phyloP scores from a whole-genome alignment of 2,113 vertebrate genomes.

The Microcebus murinus region DNA sequence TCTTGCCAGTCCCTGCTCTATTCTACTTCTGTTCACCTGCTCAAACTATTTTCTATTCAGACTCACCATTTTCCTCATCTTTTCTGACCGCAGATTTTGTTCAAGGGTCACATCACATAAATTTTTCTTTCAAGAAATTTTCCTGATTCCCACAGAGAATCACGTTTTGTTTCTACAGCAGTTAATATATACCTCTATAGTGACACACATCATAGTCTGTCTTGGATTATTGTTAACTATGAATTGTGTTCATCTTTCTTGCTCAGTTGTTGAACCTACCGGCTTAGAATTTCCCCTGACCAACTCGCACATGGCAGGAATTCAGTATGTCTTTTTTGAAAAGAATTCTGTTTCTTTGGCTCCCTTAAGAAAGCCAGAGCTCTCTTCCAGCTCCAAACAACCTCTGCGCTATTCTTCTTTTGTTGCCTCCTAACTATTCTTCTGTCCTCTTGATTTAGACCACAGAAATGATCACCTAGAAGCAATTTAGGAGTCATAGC shows the following conservation, averaged over 20 bases:
- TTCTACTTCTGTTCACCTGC: neutral
- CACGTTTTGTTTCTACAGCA: neutral
- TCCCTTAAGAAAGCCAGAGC: neutral
- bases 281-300: neutral
- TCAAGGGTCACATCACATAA: neutral
- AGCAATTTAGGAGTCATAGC: neutral
- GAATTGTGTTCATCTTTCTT: constrained; percentile 6
- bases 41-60: neutral
- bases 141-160: neutral
- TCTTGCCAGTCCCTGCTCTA: neutral
- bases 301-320: neutral
- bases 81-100: neutral
- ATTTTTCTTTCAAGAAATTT: neutral
- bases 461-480: neutral
- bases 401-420: neutral
- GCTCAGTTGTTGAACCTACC: neutral
- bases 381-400: neutral
- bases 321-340: constrained; percentile 16
- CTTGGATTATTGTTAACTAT: neutral
- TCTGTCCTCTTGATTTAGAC: constrained; percentile 9
- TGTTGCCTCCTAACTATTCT: neutral
- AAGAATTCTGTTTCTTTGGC: neutral
- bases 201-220: neutral
- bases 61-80: neutral
- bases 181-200: neutral